Conservation (phyloP, 2,888 invertebrate genomes). For the Rugalucina vietnamica region DNA sequence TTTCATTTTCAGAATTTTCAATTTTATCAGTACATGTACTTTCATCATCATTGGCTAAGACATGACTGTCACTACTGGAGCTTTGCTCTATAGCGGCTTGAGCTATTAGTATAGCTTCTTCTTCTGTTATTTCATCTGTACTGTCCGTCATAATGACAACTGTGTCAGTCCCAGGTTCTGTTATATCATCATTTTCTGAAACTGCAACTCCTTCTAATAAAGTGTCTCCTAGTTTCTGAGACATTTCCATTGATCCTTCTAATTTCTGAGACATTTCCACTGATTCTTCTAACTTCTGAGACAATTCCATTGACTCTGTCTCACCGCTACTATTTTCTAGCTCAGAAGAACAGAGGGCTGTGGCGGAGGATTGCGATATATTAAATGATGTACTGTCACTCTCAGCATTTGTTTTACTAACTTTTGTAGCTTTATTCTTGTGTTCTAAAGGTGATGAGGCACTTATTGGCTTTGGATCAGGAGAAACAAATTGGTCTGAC, state of each 20-base stretch:
- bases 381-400: neutral
- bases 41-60: conserved; percentile 6
- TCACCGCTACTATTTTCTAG: too few relatives aligned
- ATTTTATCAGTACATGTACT: neutral
- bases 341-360: too few relatives aligned
- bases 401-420: neutral
- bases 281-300: too few relatives aligned
- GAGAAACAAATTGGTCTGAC: too few relatives aligned
- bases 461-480: neutral
- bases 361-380: neutral
- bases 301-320: too few relatives aligned
- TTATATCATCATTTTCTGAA: conserved; percentile 2
- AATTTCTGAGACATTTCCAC: too few relatives aligned
- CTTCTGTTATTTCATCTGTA: conserved; percentile 70
- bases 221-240: too few relatives aligned
- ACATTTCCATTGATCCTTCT: too few relatives aligned
- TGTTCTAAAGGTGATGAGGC: neutral
- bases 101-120: conserved; percentile 71
- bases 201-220: too few relatives aligned
- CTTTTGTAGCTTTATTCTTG: neutral
- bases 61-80: too few relatives aligned
- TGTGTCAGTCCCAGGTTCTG: conserved; percentile 53
- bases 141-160: conserved; percentile 72
- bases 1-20: too few relatives aligned
- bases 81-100: conserved; percentile 61